Percentiles rank a stretch among this genome's conserved stretches.
phyloP scores from a whole-genome alignment of 2,888 invertebrate genomes.

The Cetonia aurata region DNA sequence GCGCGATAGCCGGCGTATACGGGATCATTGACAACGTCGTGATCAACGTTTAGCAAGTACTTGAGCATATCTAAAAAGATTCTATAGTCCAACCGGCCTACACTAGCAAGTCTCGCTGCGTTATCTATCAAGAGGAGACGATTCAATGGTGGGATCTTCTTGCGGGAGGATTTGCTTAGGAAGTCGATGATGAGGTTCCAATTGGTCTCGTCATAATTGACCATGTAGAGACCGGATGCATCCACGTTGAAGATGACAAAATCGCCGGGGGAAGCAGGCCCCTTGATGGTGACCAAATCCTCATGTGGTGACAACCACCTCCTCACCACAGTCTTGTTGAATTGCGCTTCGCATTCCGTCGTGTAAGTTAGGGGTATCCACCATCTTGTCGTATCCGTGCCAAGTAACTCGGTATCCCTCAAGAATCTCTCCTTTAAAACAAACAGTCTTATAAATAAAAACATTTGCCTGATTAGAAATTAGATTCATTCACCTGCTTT shows the following conservation, averaged over 20 bases:
- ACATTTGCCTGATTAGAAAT: not conserved
- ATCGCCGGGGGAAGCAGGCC: conserved; percentile 61
- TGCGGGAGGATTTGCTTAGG: conserved; percentile 69
- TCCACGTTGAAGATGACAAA: conserved; percentile 83
- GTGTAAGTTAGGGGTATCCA: conserved; percentile 76
- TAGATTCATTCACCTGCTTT: conserved; percentile 68
- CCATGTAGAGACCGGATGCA: conserved; percentile 71
- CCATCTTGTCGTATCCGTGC: conserved; percentile 66
- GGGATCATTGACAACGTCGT: too few species aligned
- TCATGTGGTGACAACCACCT: conserved; percentile 68
- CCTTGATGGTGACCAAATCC: conserved; percentile 61
- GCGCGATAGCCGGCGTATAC: too few species aligned
- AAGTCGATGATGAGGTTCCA: conserved; percentile 76
- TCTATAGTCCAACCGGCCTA: conserved; percentile 75
- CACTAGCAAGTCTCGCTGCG: conserved; percentile 77
- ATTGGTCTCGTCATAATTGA: conserved; percentile 74
- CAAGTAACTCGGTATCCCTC: conserved; percentile 52
- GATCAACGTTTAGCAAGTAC: conserved; percentile 69
- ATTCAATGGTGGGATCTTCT: conserved; percentile 75
- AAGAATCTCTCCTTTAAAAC: conserved; percentile 52
- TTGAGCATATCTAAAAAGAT: conserved; percentile 71
- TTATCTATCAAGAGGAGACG: conserved; percentile 88
- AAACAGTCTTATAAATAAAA: too few species aligned
- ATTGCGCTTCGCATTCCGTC: conserved; percentile 65
- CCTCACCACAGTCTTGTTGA: conserved; percentile 68